A percentile compares a stretch with the other conserved stretches of the same genome.
phyloP scores from a whole-genome alignment of 1,140 invertebrate genomes.

The Palaemon carinicauda region DNA sequence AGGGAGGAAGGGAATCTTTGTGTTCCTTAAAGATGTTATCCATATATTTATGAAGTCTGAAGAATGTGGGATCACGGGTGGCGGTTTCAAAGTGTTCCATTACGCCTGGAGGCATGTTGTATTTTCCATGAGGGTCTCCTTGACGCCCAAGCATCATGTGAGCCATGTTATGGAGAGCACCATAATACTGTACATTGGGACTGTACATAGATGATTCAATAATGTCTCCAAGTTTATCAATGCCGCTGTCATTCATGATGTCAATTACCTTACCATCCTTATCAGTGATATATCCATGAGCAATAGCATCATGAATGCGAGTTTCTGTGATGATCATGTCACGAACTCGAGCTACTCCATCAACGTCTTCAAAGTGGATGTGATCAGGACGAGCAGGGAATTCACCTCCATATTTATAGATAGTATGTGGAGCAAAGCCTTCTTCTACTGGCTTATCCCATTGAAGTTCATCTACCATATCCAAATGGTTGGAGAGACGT shows the following conservation, averaged over 20 bases:
- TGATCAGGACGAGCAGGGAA: conserved; percentile 70
- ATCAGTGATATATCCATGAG: conserved; percentile 70
- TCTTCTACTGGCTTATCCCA: conserved; percentile 65
- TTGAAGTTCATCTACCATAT: conserved; percentile 64
- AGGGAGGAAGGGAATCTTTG: too few species aligned
- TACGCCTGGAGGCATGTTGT: conserved; percentile 63
- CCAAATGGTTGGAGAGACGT: conserved; percentile 66
- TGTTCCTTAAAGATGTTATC: too few species aligned
- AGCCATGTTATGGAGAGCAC: conserved; percentile 62
- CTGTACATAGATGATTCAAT: conserved; percentile 60
- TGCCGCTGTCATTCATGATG: conserved; percentile 57
- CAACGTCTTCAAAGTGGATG: conserved; percentile 65
- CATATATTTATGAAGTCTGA: too few species aligned
- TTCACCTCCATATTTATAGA: conserved; percentile 72
- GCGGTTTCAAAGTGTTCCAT: conserved; percentile 68
- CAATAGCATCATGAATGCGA: conserved; percentile 73
- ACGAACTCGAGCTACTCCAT: conserved; percentile 63
- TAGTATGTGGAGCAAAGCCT: conserved; percentile 73
- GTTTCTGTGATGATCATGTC: conserved; percentile 69
- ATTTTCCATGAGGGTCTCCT: conserved; percentile 61
- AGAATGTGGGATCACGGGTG: conserved; percentile 70
- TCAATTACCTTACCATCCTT: conserved; percentile 39
- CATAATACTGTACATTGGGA: conserved; percentile 60
- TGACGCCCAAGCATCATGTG: conserved; percentile 61
- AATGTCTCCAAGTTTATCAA: conserved; percentile 60